Base-by-base conservation (phyloP, 2,113 vertebrate species). In the Sialia sialis region DNA sequence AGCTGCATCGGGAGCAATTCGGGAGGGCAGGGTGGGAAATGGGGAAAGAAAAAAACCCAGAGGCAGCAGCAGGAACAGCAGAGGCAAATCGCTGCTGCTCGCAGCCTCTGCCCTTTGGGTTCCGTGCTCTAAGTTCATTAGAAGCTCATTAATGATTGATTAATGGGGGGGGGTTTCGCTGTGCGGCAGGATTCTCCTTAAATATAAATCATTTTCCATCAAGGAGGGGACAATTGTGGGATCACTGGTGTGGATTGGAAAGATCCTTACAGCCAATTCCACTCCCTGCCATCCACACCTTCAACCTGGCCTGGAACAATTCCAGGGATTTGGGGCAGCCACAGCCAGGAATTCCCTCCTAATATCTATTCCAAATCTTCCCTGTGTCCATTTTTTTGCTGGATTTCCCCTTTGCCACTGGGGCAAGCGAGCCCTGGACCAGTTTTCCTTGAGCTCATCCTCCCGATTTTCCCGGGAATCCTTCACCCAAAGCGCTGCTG, bases 1-100 rank as follows among this genome's bases (percentile, higher is more conserved):
- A 2, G 10, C 30, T 4, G 60, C 46, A n/a, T 49, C 2, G 2
- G 2, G 1, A 5, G 51, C 4, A 16, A 21, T 20, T 26, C 0
- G 2, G 32, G 67, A n/a, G 49, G 10, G 2, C 20, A 17, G 38
- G 6, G 26, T 17, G 20, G 46, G 36, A 38, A 68, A 54, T 0
- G 2, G 21, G 59, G 55, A 9, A 23, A 26, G 32, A 13, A 93
- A 67, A 67, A 0, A 38, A 38, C 9, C 11, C 7, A 0, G 4
- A 1, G 59, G 1, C 41, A 12, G 41, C 66, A 88, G 83, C 80
- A 73, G 77, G 44, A 41, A 3, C 0, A 5, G 67, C 48, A 9
- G 34, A 0, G 12, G 29, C 41, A 10, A 36, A 9, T 25, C 18
- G 3, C 1, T 6, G 23, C 6, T 14, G 51, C 56, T 27, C 17